Conservation (phyloP, 2,113 vertebrate genomes). For the Madoqua kirkii region DNA sequence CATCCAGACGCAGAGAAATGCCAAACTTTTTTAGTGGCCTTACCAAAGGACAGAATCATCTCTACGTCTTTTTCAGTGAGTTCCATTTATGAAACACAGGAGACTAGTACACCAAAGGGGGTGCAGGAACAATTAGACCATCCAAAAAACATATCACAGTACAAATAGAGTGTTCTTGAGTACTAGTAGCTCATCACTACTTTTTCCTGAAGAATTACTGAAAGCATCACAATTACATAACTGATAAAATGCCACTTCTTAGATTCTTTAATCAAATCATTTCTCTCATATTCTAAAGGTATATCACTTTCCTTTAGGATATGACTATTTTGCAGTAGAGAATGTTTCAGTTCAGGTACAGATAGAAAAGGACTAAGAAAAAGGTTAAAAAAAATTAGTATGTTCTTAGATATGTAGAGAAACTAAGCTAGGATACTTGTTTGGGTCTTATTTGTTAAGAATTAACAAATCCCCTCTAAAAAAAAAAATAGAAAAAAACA, state of each 20-base stretch:
- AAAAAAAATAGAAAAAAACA: background rate
- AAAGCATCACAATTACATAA: background rate
- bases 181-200: background rate
- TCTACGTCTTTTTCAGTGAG: background rate
- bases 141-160: background rate
- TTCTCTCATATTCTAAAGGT: background rate
- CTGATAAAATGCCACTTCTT: conserved; percentile 19
- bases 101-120: background rate
- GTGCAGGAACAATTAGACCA: background rate
- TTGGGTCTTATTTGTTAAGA: conserved; percentile 1
- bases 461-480: background rate
- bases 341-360: background rate
- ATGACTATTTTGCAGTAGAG: background rate
- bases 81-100: background rate
- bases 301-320: background rate
- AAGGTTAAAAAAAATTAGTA: background rate
- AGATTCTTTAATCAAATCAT: background rate
- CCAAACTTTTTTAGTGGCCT: conserved; percentile 31
- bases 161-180: background rate
- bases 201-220: background rate
- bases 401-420: background rate
- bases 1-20: background rate
- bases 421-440: background rate
- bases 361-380: background rate
- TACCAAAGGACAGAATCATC: conserved; percentile 22